phyloP scores from a whole-genome alignment of 2,797 vertebrate genomes.

The Pseudomugil gertrudae region DNA sequence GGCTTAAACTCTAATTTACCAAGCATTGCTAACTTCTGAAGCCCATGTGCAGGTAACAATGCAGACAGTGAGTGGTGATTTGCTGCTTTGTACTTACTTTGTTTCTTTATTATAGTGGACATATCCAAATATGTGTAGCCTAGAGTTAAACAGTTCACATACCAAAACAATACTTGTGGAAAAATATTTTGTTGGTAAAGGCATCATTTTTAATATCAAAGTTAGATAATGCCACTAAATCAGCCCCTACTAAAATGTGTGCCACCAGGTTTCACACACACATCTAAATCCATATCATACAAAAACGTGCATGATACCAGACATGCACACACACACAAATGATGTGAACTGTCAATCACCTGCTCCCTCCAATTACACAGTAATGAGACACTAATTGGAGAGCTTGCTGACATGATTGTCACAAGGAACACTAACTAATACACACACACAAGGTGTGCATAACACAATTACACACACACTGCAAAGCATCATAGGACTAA shows the following conservation, averaged over 20 bases:
- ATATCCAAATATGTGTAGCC: background rate
- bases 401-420: conserved; percentile 71
- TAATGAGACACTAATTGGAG: conserved; percentile 76
- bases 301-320: conserved; percentile 20
- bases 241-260: conserved; percentile 13
- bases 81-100: background rate
- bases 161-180: background rate
- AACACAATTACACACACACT: conserved; percentile 27
- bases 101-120: background rate
- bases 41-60: too few species aligned
- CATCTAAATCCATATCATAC: conserved; percentile 39
- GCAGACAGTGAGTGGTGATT: too few species aligned
- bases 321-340: conserved; percentile 36
- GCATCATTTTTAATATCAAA: conserved; percentile 18
- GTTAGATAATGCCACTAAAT: background rate
- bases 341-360: conserved; percentile 69
- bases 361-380: conserved; percentile 52
- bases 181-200: conserved; percentile 6
- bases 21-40: too few species aligned
- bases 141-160: background rate
- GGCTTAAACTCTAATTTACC: too few species aligned
- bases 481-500: conserved; percentile 49
- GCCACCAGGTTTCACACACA: conserved; percentile 20
- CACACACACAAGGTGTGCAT: conserved; percentile 19
- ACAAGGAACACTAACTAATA: conserved; percentile 33